These are phyloP conservation scores for Trogon surrucura DNA, from an alignment of 2,113 vertebrate species.

Conservation along the genomic window DNA sequence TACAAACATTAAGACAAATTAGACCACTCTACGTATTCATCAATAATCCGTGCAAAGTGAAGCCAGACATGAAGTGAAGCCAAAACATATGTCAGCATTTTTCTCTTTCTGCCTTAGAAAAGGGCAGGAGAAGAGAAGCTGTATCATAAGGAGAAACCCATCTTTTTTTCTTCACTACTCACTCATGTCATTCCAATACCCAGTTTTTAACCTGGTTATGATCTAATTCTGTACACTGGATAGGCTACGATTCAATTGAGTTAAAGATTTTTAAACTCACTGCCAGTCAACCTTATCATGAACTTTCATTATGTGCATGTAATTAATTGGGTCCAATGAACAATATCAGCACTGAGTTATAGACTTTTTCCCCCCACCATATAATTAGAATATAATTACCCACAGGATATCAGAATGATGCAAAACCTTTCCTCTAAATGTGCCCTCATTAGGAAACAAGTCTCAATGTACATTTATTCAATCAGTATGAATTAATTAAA, in stretches of 20 bases:
- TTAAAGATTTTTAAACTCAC: constrained; percentile 82
- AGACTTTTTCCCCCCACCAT: constrained; percentile 79
- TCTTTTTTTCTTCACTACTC: constrained; percentile 10
- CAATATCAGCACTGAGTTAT: constrained; percentile 85
- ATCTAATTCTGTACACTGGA: constrained; percentile 68
- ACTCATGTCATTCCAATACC: constrained; percentile 63
- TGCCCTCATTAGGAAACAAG: constrained; percentile 86
- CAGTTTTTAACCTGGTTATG: constrained; percentile 74
- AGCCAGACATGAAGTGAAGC: neutral
- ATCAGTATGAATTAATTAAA: constrained; percentile 91
- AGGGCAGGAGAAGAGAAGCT: neutral
- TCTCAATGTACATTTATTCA: constrained; percentile 88
- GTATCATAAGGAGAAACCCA: neutral
- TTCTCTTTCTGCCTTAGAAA: neutral
- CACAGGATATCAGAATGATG: constrained; percentile 89
- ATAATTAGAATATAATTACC: constrained; percentile 91
- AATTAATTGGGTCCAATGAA: constrained; percentile 87
- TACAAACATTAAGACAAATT: neutral
- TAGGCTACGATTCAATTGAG: constrained; percentile 77
- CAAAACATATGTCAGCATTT: neutral
- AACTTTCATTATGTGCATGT: constrained; percentile 85
- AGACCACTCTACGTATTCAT: neutral
- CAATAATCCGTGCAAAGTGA: neutral
- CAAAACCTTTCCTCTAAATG: constrained; percentile 87
- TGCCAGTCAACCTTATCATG: constrained; percentile 84